Base-by-base conservation (phyloP, 2,888 invertebrate genomes). In the Parnassius smintheus region DNA sequence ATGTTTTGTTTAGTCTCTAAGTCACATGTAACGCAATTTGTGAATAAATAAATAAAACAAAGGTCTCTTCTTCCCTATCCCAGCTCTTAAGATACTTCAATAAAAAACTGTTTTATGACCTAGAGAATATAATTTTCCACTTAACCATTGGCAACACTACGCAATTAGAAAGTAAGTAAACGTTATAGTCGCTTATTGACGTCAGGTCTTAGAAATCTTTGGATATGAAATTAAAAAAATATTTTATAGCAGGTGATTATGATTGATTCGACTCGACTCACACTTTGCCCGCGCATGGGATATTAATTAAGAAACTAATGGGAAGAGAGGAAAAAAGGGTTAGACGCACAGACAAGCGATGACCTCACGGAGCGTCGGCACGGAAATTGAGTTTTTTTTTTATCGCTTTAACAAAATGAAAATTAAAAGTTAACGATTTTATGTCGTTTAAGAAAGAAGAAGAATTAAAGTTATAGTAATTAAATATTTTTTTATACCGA, bases 271-370 rank as follows among this genome's bases (percentile, higher is more conserved):
- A 70, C 72, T 67, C 74, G 72, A 70, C 75, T 74, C 71, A 70
- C 75, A 75, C 81, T 80, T 76, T 72, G 77, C 73, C 66, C 68
- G 71, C 70, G 74, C 77, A 70, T 72, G 79, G 80, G 82, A 80
- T 89, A 88, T 89, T 88, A 89, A 90, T 89, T 90, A 88, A 86
- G 83, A 84, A 88, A 87, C 86, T 88, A 88, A 89, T 88, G 87
- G 86, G 76, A 70, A 80, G 80, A 81, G 80, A 81, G 78, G 79
- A 81, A 82, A 85, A 75, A 76, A 75, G 64, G 62, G 71, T 35
- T 35, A 7, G 35, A 8, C 50, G 71, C 72, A 73, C 75, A 72
- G 76, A 77, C 77, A 76, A 80, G 77, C 75, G 78, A 75, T 77
- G 81, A 84, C 79, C 85, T 80, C 71, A 65, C 62, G 82, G 77